Percentiles rank a stretch among this genome's conserved stretches.
These are phyloP conservation scores for Parapsyche elsis DNA, from an alignment of 1,140 invertebrate genomes.

Conservation along the genomic window DNA sequence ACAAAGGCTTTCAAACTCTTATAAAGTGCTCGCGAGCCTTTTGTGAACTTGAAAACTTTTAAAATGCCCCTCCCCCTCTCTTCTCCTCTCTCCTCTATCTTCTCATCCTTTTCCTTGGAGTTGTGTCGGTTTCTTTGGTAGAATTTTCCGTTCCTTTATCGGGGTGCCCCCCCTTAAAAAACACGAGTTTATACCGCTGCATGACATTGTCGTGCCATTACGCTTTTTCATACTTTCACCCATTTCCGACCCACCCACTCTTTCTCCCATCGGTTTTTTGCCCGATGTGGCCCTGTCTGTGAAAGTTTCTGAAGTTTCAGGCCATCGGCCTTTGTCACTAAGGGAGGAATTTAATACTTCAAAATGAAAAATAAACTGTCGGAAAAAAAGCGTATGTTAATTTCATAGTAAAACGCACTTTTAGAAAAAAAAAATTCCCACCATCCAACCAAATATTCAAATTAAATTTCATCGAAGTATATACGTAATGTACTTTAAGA, in stretches of 20 bases:
- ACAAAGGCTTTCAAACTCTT: slow-evolving; percentile 38
- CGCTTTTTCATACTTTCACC: slow-evolving; percentile 22
- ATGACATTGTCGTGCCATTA: slow-evolving; percentile 35
- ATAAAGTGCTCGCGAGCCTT: slow-evolving; percentile 40
- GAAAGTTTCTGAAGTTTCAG: no score
- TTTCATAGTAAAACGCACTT: no score
- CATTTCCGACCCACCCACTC: not conserved
- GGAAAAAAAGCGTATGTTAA: no score
- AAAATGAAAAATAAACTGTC: no score
- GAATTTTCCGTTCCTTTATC: slow-evolving; percentile 32
- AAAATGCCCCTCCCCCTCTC: not conserved
- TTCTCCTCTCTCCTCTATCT: not conserved
- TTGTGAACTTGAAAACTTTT: slow-evolving; percentile 46
- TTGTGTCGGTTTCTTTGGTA: not conserved
- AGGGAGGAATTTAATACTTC: no score
- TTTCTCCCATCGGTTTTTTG: no score
- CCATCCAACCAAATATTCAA: not conserved
- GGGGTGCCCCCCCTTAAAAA: not conserved
- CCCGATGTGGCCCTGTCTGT: no score
- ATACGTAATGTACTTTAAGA: no score
- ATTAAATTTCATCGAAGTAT: no score
- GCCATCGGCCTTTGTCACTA: no score
- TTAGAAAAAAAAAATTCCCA: not conserved
- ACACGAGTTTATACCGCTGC: slow-evolving; percentile 27
- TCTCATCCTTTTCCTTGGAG: not conserved